Percentiles rank a stretch among this genome's conserved stretches.
Evolutionary conservation across 2,113 vertebrate species (phyloP).

Genomic region (Ia io): DNA sequence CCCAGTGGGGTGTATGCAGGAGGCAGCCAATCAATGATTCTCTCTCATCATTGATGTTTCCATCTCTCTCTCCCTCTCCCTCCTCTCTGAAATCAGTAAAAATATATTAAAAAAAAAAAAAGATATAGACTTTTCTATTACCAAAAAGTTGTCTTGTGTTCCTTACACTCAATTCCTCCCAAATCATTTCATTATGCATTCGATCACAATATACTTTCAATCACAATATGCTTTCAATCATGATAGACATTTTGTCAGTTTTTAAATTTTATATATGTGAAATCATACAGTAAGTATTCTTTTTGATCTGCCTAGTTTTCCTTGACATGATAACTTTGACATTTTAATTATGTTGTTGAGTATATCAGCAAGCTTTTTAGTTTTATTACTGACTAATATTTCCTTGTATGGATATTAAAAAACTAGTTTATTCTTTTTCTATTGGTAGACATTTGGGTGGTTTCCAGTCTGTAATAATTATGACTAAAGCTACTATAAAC

Average conservation of each 20-base stretch:
- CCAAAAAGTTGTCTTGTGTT: accelerated
- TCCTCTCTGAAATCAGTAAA: too few relatives aligned
- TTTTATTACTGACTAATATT: background rate
- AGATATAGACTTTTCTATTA: background rate
- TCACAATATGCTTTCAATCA: accelerated
- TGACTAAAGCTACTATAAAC: background rate
- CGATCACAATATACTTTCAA: too few relatives aligned
- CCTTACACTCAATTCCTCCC: accelerated
- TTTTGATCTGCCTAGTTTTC: background rate
- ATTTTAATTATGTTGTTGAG: background rate
- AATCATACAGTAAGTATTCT: background rate
- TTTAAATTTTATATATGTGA: background rate
- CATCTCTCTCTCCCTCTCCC: too few relatives aligned
- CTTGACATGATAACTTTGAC: background rate
- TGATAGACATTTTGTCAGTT: accelerated
- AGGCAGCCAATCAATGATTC: too few relatives aligned
- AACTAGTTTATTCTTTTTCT: background rate
- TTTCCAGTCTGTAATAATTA: background rate
- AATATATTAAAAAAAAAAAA: background rate
- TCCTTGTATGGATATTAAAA: background rate
- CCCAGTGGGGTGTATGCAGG: too few relatives aligned
- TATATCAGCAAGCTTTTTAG: background rate
- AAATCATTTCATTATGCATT: accelerated
- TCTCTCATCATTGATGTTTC: too few relatives aligned
- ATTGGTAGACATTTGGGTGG: background rate